phyloP scores from a whole-genome alignment of 2,888 invertebrate species.

The Beris morrisii region DNA sequence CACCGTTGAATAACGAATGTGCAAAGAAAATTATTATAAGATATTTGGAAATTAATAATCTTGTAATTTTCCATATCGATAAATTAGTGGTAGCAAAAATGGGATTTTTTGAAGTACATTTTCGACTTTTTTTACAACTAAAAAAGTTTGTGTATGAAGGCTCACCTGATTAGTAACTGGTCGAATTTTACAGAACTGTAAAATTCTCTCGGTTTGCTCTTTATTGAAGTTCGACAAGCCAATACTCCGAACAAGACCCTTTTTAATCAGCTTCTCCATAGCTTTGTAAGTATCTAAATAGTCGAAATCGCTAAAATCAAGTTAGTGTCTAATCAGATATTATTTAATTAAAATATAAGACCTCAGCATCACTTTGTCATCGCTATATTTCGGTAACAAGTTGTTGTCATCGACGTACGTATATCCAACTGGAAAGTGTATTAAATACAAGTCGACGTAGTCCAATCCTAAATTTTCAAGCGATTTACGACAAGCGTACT shows the following conservation, averaged over 20 bases:
- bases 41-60: too few relatives aligned
- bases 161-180: conserved; percentile 65
- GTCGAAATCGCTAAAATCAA: conserved; percentile 63
- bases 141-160: too few relatives aligned
- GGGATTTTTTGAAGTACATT: too few relatives aligned
- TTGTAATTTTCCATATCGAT: too few relatives aligned
- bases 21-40: too few relatives aligned
- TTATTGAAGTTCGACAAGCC: conserved; percentile 88
- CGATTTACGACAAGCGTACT: conserved; percentile 63
- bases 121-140: too few relatives aligned
- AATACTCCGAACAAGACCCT: conserved; percentile 74
- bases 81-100: too few relatives aligned
- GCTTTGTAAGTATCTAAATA: conserved; percentile 78
- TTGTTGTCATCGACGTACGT: conserved; percentile 50
- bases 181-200: conserved; percentile 66
- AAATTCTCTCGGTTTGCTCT: conserved; percentile 70
- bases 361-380: conserved; percentile 41
- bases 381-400: conserved; percentile 40
- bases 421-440: conserved; percentile 81
- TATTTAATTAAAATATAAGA: conserved; percentile 38
- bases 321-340: neutral
- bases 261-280: conserved; percentile 74
- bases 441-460: conserved; percentile 78
- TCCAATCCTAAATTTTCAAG: conserved; percentile 66
- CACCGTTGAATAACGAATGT: too few relatives aligned